Conservation (phyloP, 2,113 vertebrate genomes). For the Carettochelys insculpta region DNA sequence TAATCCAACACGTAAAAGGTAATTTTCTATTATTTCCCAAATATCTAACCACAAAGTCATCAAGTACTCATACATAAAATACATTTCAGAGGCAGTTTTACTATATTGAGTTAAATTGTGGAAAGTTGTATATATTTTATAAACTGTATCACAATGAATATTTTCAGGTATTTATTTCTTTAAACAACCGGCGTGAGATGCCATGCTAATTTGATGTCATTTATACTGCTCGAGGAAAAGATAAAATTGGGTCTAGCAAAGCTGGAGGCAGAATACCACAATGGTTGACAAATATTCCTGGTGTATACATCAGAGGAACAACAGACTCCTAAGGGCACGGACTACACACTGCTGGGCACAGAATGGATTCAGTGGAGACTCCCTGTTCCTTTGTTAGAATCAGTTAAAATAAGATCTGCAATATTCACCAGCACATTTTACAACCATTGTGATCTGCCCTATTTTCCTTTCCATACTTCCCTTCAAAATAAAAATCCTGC, state of each 20-base stretch:
- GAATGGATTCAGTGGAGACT: conserved; percentile 10
- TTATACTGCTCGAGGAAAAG: conserved; percentile 44
- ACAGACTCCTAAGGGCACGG: conserved; percentile 18
- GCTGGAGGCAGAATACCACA: conserved; percentile 62
- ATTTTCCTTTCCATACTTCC: neutral
- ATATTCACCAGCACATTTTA: conserved; percentile 20
- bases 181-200: conserved; percentile 15
- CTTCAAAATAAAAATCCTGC: neutral
- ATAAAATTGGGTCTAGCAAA: conserved; percentile 65
- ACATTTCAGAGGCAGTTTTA: conserved; percentile 21
- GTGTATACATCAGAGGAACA: conserved; percentile 36
- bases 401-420: conserved; percentile 1
- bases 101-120: neutral
- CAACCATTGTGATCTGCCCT: conserved; percentile 16
- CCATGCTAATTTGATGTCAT: conserved; percentile 24
- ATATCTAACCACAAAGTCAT: conserved; percentile 17
- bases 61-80: conserved; percentile 2
- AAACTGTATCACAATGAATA: conserved; percentile 1
- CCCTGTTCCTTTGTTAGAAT: conserved; percentile 34
- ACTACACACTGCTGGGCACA: neutral
- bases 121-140: neutral
- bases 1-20: neutral
- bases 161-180: neutral
- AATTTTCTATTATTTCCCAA: conserved; percentile 27
- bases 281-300: conserved; percentile 63